These are phyloP conservation scores for Phyllostomus hastatus DNA, from an alignment of 2,113 vertebrate species.

Conservation along the genomic window DNA sequence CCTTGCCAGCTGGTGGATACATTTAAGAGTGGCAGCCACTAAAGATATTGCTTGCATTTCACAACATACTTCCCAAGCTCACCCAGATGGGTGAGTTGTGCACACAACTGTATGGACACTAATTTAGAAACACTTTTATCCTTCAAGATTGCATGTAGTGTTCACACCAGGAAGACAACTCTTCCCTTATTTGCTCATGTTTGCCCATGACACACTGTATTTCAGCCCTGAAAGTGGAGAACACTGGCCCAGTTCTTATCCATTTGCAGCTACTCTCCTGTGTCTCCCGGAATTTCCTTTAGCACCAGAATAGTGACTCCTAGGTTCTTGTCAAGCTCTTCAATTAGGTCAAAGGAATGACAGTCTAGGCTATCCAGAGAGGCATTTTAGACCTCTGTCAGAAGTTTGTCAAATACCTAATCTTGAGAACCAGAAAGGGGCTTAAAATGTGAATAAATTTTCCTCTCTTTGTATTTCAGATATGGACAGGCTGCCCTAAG, in stretches of 20 bases:
- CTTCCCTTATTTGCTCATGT: background rate
- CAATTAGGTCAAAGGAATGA: background rate
- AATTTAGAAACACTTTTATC: background rate
- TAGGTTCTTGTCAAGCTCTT: background rate
- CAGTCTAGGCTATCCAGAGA: background rate
- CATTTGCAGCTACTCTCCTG: too few relatives aligned
- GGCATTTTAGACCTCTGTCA: background rate
- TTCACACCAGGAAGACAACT: background rate
- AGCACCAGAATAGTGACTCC: background rate
- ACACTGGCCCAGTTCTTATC: background rate
- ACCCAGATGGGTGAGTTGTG: accelerated
- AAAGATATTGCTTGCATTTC: background rate
- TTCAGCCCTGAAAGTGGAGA: background rate
- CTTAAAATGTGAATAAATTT: background rate
- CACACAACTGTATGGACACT: background rate
- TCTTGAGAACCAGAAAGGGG: background rate
- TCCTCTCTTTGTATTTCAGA: background rate
- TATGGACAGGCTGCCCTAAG: background rate
- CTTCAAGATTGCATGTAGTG: background rate
- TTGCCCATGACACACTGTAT: background rate
- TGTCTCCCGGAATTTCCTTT: background rate
- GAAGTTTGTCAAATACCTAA: background rate
- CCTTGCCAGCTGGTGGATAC: background rate
- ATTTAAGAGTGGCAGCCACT: background rate
- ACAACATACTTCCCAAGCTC: background rate